Evolutionary conservation across 2,113 vertebrate genomes (phyloP), one percentile per base, ranked within the genome.

Genomic region (Hippocampus guttulatus): DNA sequence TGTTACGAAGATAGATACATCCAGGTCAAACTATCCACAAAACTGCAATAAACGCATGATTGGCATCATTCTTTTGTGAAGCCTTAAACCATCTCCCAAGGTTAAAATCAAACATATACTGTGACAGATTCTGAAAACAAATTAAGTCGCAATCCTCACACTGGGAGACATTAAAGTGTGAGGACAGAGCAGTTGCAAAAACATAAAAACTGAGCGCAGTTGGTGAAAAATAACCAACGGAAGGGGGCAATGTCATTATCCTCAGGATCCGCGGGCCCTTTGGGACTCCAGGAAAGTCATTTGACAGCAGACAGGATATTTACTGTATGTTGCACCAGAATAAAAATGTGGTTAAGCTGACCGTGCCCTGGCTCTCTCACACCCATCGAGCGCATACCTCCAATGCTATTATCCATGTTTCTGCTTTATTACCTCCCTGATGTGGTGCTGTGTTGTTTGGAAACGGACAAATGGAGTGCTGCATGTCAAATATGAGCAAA

Each of bases 351-450:
- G 83, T 81, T 83, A 75, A 70, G 52, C 70, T 60, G 60, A 45
- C 75, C 79, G 25, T 68, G 64, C 72, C 45, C 76, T 63, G 67
- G 73, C 57, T 9, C 73, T 33, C 58, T 10, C 67, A 38, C 62
- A 40, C 69, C 38, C 63, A 54, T 69, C 60, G 47, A 55, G 55
- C 55, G 55, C 15, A 68, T 65, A 75, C 41, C 70, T 81, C 73
- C 64, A 23, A 74, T 43, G 45, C 77, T 84, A 72, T 81, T 81
- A 77, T 82, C 83, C 82, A 85, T 64, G 51, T 82, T 84, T 85
- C 82, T 71, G 76, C 76, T 87, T 81, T 84, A 90, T 90, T 83
- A 84, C 76, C 74, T 82, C 85, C 78, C 83, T 84, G 83, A 85
- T 83, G 79, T 74, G 66, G 77, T 88, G 75, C 68, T 81, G 77